A percentile compares a stretch with the other conserved stretches of the same genome.
These are phyloP conservation scores for Allobates femoralis DNA, from an alignment of 2,797 vertebrate genomes.

Conservation along the genomic window DNA sequence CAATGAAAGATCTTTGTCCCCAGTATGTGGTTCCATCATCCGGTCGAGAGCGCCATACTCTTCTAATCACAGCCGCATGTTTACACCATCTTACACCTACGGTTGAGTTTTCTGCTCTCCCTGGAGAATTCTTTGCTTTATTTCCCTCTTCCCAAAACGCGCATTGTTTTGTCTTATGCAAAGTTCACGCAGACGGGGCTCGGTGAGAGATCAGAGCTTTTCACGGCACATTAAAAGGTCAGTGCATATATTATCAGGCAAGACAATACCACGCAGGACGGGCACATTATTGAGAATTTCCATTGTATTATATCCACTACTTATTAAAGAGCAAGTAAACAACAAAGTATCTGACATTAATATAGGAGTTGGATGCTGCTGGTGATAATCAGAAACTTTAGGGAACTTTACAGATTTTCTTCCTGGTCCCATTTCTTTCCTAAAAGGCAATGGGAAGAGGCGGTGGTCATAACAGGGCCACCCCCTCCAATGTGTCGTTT, in stretches of 20 bases:
- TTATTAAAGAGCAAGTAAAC: slow-evolving; percentile 18
- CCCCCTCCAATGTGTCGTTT: too few species aligned
- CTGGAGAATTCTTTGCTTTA: slow-evolving; percentile 64
- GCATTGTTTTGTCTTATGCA: slow-evolving; percentile 68
- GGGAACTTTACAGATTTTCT: not conserved
- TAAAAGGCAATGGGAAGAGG: not conserved
- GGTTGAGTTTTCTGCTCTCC: slow-evolving; percentile 58
- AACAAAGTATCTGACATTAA: not conserved
- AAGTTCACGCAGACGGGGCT: slow-evolving; percentile 70
- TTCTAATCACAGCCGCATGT: slow-evolving; percentile 63
- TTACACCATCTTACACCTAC: slow-evolving; percentile 65
- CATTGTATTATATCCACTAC: slow-evolving; percentile 16
- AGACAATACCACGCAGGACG: slow-evolving; percentile 31
- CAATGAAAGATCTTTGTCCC: too few species aligned
- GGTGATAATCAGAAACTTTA: not conserved
- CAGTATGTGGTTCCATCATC: slow-evolving; percentile 1
- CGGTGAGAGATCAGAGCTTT: slow-evolving; percentile 71
- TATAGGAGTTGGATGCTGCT: not conserved
- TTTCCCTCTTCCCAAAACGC: slow-evolving; percentile 59
- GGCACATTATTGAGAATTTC: not conserved
- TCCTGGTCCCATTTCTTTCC: not conserved
- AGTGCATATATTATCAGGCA: slow-evolving; percentile 65
- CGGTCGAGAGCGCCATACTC: slow-evolving; percentile 43
- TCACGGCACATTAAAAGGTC: slow-evolving; percentile 68
- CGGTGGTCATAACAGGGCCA: too few species aligned